A percentile compares a stretch with the other conserved stretches of the same genome.
Conservation (phyloP, 2,888 invertebrate genomes). For the Trichogramma dendrolimi region DNA sequence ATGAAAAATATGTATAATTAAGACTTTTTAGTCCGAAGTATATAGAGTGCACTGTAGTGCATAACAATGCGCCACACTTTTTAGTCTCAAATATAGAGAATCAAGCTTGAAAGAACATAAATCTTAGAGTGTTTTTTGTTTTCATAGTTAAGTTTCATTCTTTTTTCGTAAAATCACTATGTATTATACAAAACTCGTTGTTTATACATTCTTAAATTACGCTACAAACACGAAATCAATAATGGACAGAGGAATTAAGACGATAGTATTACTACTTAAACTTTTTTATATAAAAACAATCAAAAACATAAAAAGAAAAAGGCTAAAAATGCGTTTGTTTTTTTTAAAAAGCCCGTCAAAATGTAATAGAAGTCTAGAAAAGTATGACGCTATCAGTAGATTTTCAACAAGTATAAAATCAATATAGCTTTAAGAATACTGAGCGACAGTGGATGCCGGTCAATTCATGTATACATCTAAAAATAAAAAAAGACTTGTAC, state of each 20-base stretch:
- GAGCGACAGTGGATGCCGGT: conserved; percentile 23
- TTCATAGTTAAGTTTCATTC: conserved; percentile 15
- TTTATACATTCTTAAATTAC: conserved; percentile 15
- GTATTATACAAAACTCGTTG: conserved; percentile 16
- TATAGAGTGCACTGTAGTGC: conserved; percentile 40
- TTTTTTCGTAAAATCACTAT: conserved; percentile 15
- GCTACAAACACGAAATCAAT: conserved; percentile 12
- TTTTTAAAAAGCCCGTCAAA: conserved; percentile 22
- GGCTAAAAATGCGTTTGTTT: conserved; percentile 10
- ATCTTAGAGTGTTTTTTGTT: conserved; percentile 8
- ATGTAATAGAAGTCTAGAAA: conserved; percentile 34
- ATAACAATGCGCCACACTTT: conserved; percentile 43
- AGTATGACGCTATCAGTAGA: conserved; percentile 41
- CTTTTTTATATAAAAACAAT: conserved; percentile 12
- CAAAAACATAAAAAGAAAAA: background rate
- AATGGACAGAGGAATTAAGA: conserved; percentile 25
- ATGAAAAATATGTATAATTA: conserved; percentile 12
- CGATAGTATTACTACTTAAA: conserved; percentile 6
- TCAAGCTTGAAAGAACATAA: conserved; percentile 22
- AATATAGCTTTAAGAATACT: conserved; percentile 39
- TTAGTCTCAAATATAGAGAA: conserved; percentile 20
- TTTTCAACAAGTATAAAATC: conserved; percentile 38
- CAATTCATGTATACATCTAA: conserved; percentile 15
- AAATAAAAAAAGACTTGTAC: conserved; percentile 22
- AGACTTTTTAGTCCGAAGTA: conserved; percentile 37